Base-by-base conservation (phyloP, 1,140 invertebrate species). In the Archegozetes longisetosus region DNA sequence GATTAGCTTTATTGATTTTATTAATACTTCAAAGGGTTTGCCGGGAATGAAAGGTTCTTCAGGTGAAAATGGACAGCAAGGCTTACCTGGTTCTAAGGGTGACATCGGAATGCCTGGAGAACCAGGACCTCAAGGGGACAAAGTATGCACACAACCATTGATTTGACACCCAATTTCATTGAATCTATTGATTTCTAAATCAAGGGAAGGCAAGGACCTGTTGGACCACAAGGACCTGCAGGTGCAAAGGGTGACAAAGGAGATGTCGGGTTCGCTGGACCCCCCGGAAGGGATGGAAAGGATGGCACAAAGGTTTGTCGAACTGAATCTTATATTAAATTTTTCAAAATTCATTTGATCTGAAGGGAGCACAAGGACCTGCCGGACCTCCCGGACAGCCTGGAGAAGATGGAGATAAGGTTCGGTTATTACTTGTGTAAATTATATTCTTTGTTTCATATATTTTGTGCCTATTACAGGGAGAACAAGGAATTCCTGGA, bases 291-390 rank as follows among this genome's bases (percentile, higher is more conserved):
- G 50, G 32, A 17, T 2, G 57, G 57, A 2, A 20, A 17, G 2
- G 14, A 20, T 4, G 57, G 57, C n/a, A n/a, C n/a, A n/a, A n/a
- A n/a, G n/a, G n/a, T n/a, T n/a, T n/a, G n/a, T n/a, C n/a, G n/a
- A n/a, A n/a, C n/a, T n/a, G n/a, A n/a, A n/a, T n/a, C n/a, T n/a
- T n/a, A n/a, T n/a, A n/a, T n/a, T n/a, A n/a, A n/a, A n/a, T n/a
- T n/a, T n/a, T n/a, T n/a, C n/a, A n/a, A n/a, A n/a, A n/a, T n/a
- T n/a, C n/a, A n/a, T n/a, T n/a, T n/a, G n/a, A n/a, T 3, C n/a
- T 25, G n/a, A 58, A 53, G 51, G 57, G 57, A 68, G 88, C 86
- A 25, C 84, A 88, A 60, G 88, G 88, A 73, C 86, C 86, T 63
- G 83, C 85, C 75, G 72, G 73, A 63, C 71, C 73, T 64, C 76